Evolutionary conservation across 2,888 invertebrate genomes (phyloP), one percentile per base, ranked within the genome.

Genomic region (Melangyna quadrimaculata): DNA sequence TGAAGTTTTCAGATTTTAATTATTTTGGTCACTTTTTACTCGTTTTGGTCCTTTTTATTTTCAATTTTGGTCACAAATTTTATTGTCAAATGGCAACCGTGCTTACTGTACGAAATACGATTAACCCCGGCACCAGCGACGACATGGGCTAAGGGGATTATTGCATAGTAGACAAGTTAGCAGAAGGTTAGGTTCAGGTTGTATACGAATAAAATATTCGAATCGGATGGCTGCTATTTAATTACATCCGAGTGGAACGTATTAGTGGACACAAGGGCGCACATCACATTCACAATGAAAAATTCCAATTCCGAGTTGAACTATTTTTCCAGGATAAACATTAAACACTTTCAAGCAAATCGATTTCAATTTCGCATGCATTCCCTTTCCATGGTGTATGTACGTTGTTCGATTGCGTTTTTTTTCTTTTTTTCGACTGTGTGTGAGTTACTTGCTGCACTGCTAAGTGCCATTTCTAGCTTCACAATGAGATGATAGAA

Each of bases 281-380:
- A 73, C 53, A 61, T 51, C 17, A 70, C 24, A 70, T 45, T 29
- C 55, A 14, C 35, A 45, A 70, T 55, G 65, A 80, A 80, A 77
- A 84, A 80, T 61, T 86, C 48, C 80, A 80, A 69, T 80, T 84
- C 67, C 63, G 14, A 82, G 12, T 69, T 72, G 59, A 67, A 79
- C 84, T 79, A 80, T 86, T 61, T 86, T 86, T 75, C 80, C 84
- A 84, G 84, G 69, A 75, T 72, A 84, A 84, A 84, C 80, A 84
- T 69, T 77, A 84, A 84, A 84, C 80, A 84, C 72, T 84, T 84
- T 65, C 74, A 40, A 59, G 72, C 40, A 80, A 86, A 86, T 86
- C 77, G 77, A 80, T 84, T 80, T 72, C 72, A 67, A 71, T 67
- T 55, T 22, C 37, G 63, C 40, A 81, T 55, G 43, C 43, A 53